These are phyloP conservation scores for Tiphia femorata DNA, from an alignment of 2,888 invertebrate genomes.

Conservation along the genomic window DNA sequence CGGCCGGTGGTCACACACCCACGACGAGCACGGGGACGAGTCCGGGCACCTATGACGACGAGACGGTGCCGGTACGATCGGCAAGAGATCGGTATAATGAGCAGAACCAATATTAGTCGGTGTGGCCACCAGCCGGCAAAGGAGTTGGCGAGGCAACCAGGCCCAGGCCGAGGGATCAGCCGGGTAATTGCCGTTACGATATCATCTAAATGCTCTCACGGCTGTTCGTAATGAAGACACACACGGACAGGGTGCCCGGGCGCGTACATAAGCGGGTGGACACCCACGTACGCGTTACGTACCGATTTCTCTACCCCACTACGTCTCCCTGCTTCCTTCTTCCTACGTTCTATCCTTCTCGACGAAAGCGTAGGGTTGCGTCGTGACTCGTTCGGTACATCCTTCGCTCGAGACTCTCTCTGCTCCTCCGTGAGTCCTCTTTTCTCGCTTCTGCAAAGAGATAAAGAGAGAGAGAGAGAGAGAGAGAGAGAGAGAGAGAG, in stretches of 20 bases:
- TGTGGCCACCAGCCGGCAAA: slow-evolving; percentile 46
- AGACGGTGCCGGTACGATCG: slow-evolving; percentile 39
- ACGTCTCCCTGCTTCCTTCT: not conserved
- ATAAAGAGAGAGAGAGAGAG: too few relatives aligned
- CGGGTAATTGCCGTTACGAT: slow-evolving; percentile 59
- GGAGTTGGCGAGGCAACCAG: slow-evolving; percentile 40
- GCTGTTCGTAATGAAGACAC: slow-evolving; percentile 56
- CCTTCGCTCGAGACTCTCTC: slow-evolving; percentile 19
- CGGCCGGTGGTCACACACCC: slow-evolving; percentile 40
- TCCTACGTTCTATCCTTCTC: not conserved
- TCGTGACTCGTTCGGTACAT: slow-evolving; percentile 24
- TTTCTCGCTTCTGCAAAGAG: not conserved
- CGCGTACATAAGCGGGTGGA: slow-evolving; percentile 26
- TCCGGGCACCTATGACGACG: too few relatives aligned
- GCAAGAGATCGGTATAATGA: slow-evolving; percentile 48
- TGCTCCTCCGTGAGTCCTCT: slow-evolving; percentile 9
- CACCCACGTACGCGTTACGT: slow-evolving; percentile 24
- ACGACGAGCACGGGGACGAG: slow-evolving; percentile 32
- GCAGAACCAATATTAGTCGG: slow-evolving; percentile 54
- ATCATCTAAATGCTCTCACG: slow-evolving; percentile 62
- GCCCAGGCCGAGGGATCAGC: slow-evolving; percentile 40
- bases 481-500: too few relatives aligned
- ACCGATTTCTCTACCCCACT: slow-evolving; percentile 21
- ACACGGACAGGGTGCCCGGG: slow-evolving; percentile 27
- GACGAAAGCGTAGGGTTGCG: slow-evolving; percentile 7